These are phyloP conservation scores for Lathronympha strigana DNA, from an alignment of 2,888 invertebrate genomes.

Conservation along the genomic window DNA sequence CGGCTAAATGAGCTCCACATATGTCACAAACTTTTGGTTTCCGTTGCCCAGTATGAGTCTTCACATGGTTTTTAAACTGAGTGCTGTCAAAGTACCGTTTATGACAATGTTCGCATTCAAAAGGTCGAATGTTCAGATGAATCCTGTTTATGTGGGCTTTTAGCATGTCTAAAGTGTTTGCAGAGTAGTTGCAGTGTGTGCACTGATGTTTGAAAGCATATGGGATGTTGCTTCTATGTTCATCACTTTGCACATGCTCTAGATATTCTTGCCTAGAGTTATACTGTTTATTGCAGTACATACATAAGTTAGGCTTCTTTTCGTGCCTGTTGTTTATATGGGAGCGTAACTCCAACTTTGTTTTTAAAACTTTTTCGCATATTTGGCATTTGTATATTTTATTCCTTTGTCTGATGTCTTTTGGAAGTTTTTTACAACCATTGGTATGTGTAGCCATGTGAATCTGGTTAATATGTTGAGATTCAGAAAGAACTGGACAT, in stretches of 20 bases:
- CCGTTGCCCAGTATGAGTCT: constrained; percentile 24
- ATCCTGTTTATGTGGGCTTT: constrained; percentile 30
- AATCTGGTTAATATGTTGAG: background rate
- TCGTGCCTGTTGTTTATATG: constrained; percentile 28
- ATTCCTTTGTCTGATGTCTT: background rate
- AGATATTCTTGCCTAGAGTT: constrained; percentile 29
- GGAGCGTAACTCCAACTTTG: constrained; percentile 6
- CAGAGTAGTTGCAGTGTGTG: constrained; percentile 23
- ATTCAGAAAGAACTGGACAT: constrained; percentile 24
- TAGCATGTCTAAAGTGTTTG: constrained; percentile 5
- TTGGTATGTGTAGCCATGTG: constrained; percentile 13
- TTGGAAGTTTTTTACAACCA: background rate
- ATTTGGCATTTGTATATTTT: constrained; percentile 19
- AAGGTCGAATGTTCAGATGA: constrained; percentile 32
- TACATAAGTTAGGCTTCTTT: constrained; percentile 35
- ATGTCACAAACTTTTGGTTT: constrained; percentile 35
- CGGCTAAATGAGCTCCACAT: constrained; percentile 27
- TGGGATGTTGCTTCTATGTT: constrained; percentile 20
- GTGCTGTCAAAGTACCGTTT: constrained; percentile 24
- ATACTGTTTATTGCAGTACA: constrained; percentile 34
- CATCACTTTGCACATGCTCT: constrained; percentile 26
- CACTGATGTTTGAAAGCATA: constrained; percentile 23
- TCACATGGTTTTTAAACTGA: constrained; percentile 31
- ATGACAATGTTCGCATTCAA: constrained; percentile 28
- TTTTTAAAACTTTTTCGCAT: constrained; percentile 20